A percentile compares a stretch with the other conserved stretches of the same genome.
These are phyloP conservation scores for Sinocyclocheilus anshuiensis DNA, from an alignment of 2,113 vertebrate species.

Conservation along the genomic window DNA sequence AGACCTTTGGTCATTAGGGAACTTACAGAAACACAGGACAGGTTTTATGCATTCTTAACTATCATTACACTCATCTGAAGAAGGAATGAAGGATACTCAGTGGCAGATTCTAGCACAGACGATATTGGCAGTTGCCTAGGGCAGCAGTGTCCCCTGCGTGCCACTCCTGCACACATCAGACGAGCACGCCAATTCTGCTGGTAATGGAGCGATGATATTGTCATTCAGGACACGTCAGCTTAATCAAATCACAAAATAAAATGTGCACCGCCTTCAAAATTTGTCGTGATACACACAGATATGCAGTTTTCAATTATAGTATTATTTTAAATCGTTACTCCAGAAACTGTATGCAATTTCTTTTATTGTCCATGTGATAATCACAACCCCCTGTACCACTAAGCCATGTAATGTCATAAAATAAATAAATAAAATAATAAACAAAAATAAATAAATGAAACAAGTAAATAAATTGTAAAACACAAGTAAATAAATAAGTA, in stretches of 20 bases:
- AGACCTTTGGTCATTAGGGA: background rate
- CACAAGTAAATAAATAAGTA: too few species aligned
- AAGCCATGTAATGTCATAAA: too few species aligned
- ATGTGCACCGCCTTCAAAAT: background rate
- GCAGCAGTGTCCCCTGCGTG: background rate
- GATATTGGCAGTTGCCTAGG: background rate
- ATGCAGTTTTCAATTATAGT: background rate
- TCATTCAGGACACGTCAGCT: background rate
- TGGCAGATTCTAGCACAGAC: background rate
- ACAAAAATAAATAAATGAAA: too few species aligned
- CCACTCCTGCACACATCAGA: background rate
- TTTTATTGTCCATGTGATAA: background rate
- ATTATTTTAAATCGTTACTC: too few species aligned
- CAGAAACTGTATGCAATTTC: too few species aligned
- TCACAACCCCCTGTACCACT: too few species aligned
- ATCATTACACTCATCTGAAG: background rate
- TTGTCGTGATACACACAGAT: background rate
- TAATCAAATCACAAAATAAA: background rate
- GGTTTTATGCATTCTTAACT: background rate
- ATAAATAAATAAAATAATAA: too few species aligned
- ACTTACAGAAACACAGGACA: background rate
- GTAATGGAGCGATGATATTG: slow-evolving; percentile 2
- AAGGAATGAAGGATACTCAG: background rate
- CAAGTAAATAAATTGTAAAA: too few species aligned
- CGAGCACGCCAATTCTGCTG: background rate